Percentiles rank a stretch among this genome's conserved stretches.
Evolutionary conservation across 2,888 invertebrate species (phyloP).

Genomic region (Platycnemis pennipes): DNA sequence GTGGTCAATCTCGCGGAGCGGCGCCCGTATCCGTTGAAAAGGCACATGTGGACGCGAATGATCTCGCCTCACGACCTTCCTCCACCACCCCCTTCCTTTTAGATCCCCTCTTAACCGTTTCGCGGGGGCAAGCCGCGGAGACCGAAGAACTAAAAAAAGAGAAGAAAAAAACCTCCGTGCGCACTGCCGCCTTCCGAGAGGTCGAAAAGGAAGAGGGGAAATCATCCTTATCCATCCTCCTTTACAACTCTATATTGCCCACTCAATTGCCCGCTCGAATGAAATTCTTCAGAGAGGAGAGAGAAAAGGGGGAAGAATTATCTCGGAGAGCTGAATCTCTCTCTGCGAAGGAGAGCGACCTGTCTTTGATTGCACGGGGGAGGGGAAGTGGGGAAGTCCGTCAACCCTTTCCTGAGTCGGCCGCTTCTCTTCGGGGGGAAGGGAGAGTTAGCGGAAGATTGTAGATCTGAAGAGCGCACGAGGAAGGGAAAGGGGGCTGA

Average conservation of each 20-base stretch:
- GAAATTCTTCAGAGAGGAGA: not conserved
- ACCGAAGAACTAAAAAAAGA: not conserved
- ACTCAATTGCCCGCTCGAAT: not conserved
- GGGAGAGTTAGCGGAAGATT: too few relatives aligned
- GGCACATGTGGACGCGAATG: not conserved
- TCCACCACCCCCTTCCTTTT: too few relatives aligned
- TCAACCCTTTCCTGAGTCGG: not conserved
- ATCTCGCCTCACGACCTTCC: not conserved
- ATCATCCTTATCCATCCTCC: not conserved
- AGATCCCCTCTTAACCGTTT: too few relatives aligned
- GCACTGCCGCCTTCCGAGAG: not conserved
- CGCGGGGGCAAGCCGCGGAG: not conserved
- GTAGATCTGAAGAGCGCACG: not conserved
- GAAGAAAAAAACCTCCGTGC: not conserved
- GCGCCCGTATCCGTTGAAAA: not conserved
- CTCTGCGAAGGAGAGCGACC: not conserved
- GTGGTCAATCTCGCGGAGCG: slow-evolving; percentile 1
- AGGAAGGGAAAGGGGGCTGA: not conserved
- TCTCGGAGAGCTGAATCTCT: not conserved
- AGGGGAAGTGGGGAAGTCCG: not conserved
- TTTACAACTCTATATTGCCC: slow-evolving; percentile 31
- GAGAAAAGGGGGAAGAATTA: not conserved
- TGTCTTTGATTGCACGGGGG: not conserved
- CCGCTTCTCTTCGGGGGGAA: not conserved
- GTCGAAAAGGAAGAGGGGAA: not conserved